phyloP scores from a whole-genome alignment of 1,140 invertebrate genomes.

The Tetramorium simillimum region DNA sequence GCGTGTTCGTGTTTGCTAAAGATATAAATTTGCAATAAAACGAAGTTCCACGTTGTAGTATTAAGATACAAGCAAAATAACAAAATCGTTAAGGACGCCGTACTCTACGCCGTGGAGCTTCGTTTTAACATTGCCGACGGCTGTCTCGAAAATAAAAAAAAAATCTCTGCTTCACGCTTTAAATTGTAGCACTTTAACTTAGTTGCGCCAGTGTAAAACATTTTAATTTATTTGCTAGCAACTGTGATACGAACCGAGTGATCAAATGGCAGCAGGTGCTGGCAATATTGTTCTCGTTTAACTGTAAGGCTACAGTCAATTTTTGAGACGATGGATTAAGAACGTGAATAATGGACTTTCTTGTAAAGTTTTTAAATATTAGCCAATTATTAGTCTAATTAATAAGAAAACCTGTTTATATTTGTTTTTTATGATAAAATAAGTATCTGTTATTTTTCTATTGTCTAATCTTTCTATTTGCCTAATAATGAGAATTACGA shows the following conservation, averaged over 20 bases:
- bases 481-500: neutral
- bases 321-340: neutral
- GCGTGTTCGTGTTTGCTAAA: neutral
- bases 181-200: neutral
- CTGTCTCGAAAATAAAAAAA: constrained; percentile 41
- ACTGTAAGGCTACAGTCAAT: neutral
- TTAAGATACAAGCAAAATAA: constrained; percentile 19
- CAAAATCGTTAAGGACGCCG: neutral
- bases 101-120: neutral
- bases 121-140: neutral
- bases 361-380: neutral
- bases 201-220: neutral
- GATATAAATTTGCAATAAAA: constrained; percentile 14
- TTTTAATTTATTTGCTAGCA: constrained; percentile 27
- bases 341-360: neutral
- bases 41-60: neutral
- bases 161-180: neutral
- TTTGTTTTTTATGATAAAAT: neutral
- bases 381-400: neutral
- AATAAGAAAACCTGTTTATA: neutral
- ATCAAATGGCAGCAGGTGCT: constrained; percentile 34
- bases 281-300: constrained; percentile 1
- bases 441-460: neutral
- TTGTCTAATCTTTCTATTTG: no score
- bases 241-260: constrained; percentile 2